Conservation (phyloP, 1,140 invertebrate species). For the Heliconius nattereri region DNA sequence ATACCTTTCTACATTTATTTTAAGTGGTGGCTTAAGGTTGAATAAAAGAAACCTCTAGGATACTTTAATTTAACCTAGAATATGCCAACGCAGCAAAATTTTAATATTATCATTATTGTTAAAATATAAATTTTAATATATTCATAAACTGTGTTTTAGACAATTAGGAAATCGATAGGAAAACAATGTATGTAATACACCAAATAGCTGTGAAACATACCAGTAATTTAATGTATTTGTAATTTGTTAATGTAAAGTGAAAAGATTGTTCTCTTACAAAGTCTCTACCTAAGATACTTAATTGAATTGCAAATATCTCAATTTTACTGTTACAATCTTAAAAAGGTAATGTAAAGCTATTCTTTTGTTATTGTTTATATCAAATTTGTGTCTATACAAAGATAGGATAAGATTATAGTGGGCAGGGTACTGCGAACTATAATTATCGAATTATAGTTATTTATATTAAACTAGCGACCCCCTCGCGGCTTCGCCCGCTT, state of each 20-base stretch:
- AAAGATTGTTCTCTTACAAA: not conserved
- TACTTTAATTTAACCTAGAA: not conserved
- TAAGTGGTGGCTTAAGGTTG: not conserved
- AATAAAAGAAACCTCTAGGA: not conserved
- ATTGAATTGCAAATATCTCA: not conserved
- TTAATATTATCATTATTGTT: too few relatives aligned
- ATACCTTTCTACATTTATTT: conserved; percentile 33
- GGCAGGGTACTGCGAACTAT: too few relatives aligned
- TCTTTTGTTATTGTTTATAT: too few relatives aligned
- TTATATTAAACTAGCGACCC: too few relatives aligned
- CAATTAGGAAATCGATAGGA: not conserved
- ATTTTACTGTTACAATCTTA: not conserved
- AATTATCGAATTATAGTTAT: too few relatives aligned
- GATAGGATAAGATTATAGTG: too few relatives aligned
- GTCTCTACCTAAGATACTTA: not conserved
- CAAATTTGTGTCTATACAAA: too few relatives aligned
- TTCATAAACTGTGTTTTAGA: not conserved
- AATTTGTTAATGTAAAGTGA: not conserved
- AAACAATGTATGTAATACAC: too few relatives aligned
- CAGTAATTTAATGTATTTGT: too few relatives aligned
- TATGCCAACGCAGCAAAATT: not conserved
- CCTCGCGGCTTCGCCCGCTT: too few relatives aligned
- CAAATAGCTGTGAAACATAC: too few relatives aligned
- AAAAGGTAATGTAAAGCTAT: not conserved
- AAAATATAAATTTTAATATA: too few relatives aligned